These are phyloP conservation scores for Pantherophis guttatus DNA, from an alignment of 2,113 vertebrate genomes.

Conservation along the genomic window DNA sequence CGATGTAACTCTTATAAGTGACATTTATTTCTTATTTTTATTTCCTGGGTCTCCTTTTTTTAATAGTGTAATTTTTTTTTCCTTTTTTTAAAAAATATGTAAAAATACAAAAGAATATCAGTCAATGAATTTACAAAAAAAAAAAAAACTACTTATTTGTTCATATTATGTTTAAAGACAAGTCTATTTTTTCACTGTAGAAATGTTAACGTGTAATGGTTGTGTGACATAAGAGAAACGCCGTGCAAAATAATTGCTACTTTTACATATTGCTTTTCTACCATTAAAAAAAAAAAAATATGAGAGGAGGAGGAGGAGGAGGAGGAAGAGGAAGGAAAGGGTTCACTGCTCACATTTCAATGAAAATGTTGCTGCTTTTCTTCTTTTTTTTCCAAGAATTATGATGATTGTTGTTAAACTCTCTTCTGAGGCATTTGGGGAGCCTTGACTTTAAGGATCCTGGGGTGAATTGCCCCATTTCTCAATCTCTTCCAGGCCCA, in stretches of 20 bases:
- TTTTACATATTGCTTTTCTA: conserved; percentile 58
- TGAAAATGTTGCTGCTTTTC: conserved; percentile 30
- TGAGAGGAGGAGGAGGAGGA: not conserved
- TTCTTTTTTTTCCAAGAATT: conserved; percentile 1
- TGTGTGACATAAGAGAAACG: conserved; percentile 52
- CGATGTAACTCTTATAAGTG: conserved; percentile 67
- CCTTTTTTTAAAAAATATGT: conserved; percentile 45
- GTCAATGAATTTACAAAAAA: conserved; percentile 65
- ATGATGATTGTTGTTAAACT: not conserved
- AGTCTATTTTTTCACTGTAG: conserved; percentile 96
- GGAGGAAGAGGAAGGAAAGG: not conserved
- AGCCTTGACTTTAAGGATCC: not conserved
- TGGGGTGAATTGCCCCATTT: not conserved
- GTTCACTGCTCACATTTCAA: conserved; percentile 51
- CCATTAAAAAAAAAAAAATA: conserved; percentile 44
- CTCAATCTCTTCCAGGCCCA: not conserved
- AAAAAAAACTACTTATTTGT: conserved; percentile 78
- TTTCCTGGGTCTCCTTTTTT: conserved; percentile 54
- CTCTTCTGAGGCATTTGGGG: conserved; percentile 49
- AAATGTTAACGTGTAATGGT: conserved; percentile 74
- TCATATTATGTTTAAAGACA: conserved; percentile 91
- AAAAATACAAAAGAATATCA: conserved; percentile 60
- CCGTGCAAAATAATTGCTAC: conserved; percentile 51
- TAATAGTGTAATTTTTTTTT: conserved; percentile 72
- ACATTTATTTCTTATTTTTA: conserved; percentile 63